Conservation (phyloP, 2,797 vertebrate genomes). For the Leucoraja ocellata region DNA sequence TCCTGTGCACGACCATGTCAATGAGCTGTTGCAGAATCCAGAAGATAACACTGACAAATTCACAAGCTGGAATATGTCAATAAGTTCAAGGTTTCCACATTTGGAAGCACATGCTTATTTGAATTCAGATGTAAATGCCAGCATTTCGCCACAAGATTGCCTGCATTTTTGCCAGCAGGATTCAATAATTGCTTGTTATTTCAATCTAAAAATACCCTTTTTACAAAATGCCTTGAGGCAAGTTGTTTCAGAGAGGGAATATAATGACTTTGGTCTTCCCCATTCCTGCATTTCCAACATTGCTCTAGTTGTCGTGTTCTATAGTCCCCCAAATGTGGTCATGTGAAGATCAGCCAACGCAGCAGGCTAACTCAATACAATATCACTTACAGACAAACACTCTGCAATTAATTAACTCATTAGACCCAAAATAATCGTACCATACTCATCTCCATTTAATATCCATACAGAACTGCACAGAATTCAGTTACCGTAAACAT, state of each 20-base stretch:
- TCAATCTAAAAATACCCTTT: neutral
- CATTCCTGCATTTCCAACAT: neutral
- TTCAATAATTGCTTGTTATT: neutral
- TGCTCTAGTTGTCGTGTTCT: neutral
- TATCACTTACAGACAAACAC: neutral
- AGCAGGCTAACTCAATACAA: neutral
- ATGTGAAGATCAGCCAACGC: neutral
- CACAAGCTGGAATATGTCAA: too few species aligned
- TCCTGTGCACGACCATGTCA: too few species aligned
- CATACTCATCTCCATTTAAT: neutral
- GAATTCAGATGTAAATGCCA: too few species aligned
- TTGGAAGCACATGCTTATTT: too few species aligned
- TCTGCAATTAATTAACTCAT: neutral
- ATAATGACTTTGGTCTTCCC: neutral
- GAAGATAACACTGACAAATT: too few species aligned
- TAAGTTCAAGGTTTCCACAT: too few species aligned
- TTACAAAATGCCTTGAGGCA: neutral
- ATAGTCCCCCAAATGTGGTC: neutral
- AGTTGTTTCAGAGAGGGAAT: neutral
- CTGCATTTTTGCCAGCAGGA: too few species aligned
- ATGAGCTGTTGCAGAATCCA: too few species aligned
- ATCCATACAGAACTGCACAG: neutral
- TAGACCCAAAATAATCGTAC: neutral
- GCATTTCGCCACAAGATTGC: too few species aligned
- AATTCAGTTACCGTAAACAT: neutral